Conservation (phyloP, 1,140 invertebrate genomes). For the Pseudomyrmex sp. region DNA sequence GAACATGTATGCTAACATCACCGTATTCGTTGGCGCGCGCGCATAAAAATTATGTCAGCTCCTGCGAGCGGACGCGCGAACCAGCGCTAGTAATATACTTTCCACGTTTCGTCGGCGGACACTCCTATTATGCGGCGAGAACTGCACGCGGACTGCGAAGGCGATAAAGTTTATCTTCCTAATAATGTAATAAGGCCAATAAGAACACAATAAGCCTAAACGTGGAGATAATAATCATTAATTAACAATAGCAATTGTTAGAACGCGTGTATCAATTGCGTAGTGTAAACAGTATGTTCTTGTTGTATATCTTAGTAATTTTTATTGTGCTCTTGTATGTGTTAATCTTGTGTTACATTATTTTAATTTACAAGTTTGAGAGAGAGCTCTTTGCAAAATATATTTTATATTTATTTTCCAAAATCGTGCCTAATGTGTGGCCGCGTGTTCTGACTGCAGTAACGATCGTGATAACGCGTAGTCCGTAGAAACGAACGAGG, state of each 20-base stretch:
- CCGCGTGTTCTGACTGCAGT: conserved; percentile 44
- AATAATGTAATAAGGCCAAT: no score
- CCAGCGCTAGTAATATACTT: conserved; percentile 66
- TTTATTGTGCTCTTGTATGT: no score
- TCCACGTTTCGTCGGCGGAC: conserved; percentile 67
- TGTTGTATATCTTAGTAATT: no score
- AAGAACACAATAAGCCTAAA: no score
- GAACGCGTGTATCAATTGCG: no score
- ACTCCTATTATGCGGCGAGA: conserved; percentile 63
- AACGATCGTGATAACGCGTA: conserved; percentile 73
- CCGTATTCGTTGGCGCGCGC: conserved; percentile 65
- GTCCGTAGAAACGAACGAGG: conserved; percentile 72
- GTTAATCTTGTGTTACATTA: no score
- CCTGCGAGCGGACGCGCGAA: conserved; percentile 57
- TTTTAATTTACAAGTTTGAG: no score
- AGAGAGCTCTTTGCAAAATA: no score
- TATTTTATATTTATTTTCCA: conserved; percentile 60
- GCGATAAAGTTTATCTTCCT: conserved; percentile 69
- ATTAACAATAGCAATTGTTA: no score
- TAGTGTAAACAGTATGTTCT: no score
- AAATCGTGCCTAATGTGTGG: conserved; percentile 68
- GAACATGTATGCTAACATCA: conserved; percentile 48
- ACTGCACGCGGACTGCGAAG: conserved; percentile 60
- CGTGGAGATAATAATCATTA: no score
- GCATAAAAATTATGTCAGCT: conserved; percentile 74